Evolutionary conservation across 1,140 invertebrate genomes (phyloP).

Genomic region (Coptotermes formosanus): DNA sequence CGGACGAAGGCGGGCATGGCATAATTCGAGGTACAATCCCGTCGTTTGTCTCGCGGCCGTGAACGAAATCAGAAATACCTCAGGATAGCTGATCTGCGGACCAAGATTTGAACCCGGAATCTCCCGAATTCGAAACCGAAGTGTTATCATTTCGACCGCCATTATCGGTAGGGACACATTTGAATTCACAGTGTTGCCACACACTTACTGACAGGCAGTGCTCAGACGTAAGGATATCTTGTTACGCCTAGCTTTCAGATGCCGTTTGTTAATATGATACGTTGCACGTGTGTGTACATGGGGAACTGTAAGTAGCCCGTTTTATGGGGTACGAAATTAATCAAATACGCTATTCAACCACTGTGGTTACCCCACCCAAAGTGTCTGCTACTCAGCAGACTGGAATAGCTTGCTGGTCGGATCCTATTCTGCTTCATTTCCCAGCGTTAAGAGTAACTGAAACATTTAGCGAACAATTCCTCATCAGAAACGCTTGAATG

Average conservation of each 20-base stretch:
- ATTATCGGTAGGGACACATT: too few relatives aligned
- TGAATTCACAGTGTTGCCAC: too few relatives aligned
- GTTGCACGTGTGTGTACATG: background rate
- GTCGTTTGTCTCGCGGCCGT: too few relatives aligned
- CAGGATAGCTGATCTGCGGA: too few relatives aligned
- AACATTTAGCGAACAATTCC: background rate
- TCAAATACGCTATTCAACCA: background rate
- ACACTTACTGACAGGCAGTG: too few relatives aligned
- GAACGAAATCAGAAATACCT: too few relatives aligned
- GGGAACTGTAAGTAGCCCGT: background rate
- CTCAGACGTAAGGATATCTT: too few relatives aligned
- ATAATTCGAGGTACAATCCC: too few relatives aligned
- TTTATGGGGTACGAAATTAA: background rate
- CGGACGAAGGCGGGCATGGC: too few relatives aligned
- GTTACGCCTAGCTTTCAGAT: background rate
- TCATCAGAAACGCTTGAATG: constrained; percentile 6
- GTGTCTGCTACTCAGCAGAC: background rate
- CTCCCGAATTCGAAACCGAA: too few relatives aligned
- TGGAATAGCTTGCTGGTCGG: background rate
- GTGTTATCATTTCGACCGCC: too few relatives aligned
- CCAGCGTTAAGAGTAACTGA: background rate
- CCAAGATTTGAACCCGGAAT: too few relatives aligned
- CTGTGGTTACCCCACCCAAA: background rate
- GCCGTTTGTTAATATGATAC: background rate
- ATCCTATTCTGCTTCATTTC: background rate